Conservation (phyloP, 2,888 invertebrate genomes). For the Cylloceria caligata region DNA sequence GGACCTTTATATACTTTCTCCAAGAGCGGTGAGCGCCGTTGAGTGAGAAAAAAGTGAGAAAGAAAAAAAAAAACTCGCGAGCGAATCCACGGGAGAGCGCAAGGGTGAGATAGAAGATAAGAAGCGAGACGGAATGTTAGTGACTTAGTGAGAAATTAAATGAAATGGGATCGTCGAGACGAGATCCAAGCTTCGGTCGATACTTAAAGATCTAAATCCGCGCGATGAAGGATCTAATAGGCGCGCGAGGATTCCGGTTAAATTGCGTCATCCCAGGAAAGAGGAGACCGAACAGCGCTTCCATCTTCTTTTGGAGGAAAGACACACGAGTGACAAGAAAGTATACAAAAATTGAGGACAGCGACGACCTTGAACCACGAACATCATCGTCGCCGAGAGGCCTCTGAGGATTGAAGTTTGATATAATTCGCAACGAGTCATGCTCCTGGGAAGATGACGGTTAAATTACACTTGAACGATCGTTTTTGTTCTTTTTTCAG, state of each 20-base stretch:
- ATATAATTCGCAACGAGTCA: constrained; percentile 52
- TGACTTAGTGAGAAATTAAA: background rate
- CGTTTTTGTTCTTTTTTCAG: constrained; percentile 7
- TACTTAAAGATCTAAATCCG: constrained; percentile 41
- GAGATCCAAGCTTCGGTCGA: background rate
- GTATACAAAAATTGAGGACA: constrained; percentile 53
- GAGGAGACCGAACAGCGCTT: constrained; percentile 3
- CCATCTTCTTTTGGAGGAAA: constrained; percentile 21
- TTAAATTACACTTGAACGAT: constrained; percentile 35
- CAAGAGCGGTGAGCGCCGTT: constrained; percentile 42
- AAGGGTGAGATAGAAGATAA: constrained; percentile 24
- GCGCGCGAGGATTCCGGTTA: constrained; percentile 57
- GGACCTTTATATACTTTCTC: constrained; percentile 74
- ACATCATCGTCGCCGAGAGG: constrained; percentile 19
- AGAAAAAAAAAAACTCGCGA: constrained; percentile 69
- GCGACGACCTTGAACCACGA: constrained; percentile 56
- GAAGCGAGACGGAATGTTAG: background rate
- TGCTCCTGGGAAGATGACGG: constrained; percentile 29
- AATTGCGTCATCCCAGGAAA: constrained; percentile 51
- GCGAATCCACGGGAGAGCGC: constrained; percentile 48
- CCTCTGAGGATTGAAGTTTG: constrained; percentile 47
- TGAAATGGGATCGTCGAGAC: background rate
- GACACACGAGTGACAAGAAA: background rate
- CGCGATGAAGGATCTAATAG: constrained; percentile 44
- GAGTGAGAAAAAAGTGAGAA: constrained; percentile 63